These are phyloP conservation scores for Pseudomyrmex flavicornis DNA, from an alignment of 1,140 invertebrate species.

Conservation along the genomic window DNA sequence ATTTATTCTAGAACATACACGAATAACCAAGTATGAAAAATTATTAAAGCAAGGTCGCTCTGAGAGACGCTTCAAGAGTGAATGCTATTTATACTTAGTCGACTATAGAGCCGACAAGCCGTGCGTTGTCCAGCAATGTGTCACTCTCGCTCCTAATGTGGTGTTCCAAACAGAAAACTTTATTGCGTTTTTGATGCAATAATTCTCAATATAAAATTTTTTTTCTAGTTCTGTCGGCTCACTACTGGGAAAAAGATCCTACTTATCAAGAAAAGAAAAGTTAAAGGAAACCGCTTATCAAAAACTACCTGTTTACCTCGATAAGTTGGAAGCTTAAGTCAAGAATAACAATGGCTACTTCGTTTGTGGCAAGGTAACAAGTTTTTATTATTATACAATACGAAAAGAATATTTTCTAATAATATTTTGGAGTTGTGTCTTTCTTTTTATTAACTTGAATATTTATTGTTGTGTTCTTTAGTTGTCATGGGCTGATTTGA, in stretches of 20 bases:
- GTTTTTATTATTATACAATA: too few species aligned
- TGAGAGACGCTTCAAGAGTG: not conserved
- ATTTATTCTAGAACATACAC: too few species aligned
- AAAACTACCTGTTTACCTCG: slow-evolving; percentile 40
- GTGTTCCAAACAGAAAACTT: not conserved
- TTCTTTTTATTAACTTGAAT: not conserved
- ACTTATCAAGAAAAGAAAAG: slow-evolving; percentile 39
- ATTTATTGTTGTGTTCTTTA: slow-evolving; percentile 22
- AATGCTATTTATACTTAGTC: not conserved
- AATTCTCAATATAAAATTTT: not conserved
- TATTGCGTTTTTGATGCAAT: not conserved
- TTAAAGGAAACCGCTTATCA: not conserved
- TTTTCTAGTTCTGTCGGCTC: slow-evolving; percentile 17
- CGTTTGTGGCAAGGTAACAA: slow-evolving; percentile 59
- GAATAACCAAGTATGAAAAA: too few species aligned
- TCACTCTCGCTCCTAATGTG: not conserved
- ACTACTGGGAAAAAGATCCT: slow-evolving; percentile 56
- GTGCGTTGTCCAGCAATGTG: not conserved
- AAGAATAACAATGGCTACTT: slow-evolving; percentile 63
- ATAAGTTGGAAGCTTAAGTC: slow-evolving; percentile 55
- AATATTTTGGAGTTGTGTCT: not conserved
- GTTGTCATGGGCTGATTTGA: slow-evolving; percentile 61
- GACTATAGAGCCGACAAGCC: not conserved
- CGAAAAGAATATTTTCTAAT: not conserved
- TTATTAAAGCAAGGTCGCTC: too few species aligned